Conservation (phyloP, 1,140 invertebrate genomes). For the Eufriesea mexicana region DNA sequence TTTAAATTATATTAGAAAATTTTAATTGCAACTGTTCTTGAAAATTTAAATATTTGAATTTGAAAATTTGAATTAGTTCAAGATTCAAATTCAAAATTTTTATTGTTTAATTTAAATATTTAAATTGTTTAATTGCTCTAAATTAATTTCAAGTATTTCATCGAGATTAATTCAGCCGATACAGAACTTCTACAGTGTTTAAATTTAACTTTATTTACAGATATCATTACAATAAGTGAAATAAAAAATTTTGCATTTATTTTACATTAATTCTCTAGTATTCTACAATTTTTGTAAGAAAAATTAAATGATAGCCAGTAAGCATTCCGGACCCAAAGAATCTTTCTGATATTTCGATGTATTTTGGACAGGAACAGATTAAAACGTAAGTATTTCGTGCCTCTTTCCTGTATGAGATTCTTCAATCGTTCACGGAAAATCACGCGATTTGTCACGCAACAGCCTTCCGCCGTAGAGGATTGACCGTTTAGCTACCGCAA, state of each 20-base stretch:
- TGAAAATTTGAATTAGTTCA: too few species aligned
- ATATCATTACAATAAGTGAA: neutral
- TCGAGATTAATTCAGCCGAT: neutral
- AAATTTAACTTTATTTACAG: neutral
- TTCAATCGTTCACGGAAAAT: constrained; percentile 45
- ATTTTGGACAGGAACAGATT: constrained; percentile 33
- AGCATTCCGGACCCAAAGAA: neutral
- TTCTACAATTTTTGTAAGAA: neutral
- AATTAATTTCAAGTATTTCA: neutral
- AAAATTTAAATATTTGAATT: too few species aligned
- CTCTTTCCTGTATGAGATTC: neutral
- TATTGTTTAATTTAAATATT: too few species aligned
- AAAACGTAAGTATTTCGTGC: constrained; percentile 27
- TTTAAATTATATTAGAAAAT: too few species aligned
- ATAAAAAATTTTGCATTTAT: neutral
- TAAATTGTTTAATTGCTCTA: too few species aligned
- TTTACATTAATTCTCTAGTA: neutral
- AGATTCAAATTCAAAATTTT: too few species aligned
- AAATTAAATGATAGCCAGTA: neutral
- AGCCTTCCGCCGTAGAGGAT: constrained; percentile 17
- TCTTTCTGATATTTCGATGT: neutral
- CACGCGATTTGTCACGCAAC: constrained; percentile 65
- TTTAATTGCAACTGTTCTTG: too few species aligned
- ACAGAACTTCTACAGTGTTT: neutral
- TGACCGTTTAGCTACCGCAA: constrained; percentile 40